phyloP scores from a whole-genome alignment of 2,797 vertebrate species.

The Cynodonichthys magdalenae region DNA sequence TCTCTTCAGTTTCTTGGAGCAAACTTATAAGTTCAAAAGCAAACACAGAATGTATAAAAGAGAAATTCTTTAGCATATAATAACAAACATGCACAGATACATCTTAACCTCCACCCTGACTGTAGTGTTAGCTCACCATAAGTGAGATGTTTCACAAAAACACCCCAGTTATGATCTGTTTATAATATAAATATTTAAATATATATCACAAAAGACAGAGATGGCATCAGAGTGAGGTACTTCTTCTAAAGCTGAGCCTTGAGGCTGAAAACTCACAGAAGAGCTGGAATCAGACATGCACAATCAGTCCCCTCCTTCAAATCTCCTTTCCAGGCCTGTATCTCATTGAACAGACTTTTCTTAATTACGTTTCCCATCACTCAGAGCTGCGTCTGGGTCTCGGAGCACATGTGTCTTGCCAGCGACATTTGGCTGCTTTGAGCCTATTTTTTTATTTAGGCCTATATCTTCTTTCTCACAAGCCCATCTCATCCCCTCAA shows the following conservation, averaged over 20 bases:
- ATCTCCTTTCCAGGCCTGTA: slow-evolving; percentile 82
- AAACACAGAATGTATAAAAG: too few relatives aligned
- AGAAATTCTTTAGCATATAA: too few relatives aligned
- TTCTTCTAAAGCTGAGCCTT: slow-evolving; percentile 80
- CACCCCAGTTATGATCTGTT: slow-evolving; percentile 30
- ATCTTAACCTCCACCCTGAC: too few relatives aligned
- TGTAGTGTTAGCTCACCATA: neutral
- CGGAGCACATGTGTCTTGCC: slow-evolving; percentile 68
- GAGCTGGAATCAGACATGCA: slow-evolving; percentile 83
- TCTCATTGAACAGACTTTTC: slow-evolving; percentile 83
- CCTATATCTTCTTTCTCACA: slow-evolving; percentile 64
- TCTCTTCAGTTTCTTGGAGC: too few relatives aligned
- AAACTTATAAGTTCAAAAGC: too few relatives aligned
- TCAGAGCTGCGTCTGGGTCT: slow-evolving; percentile 73
- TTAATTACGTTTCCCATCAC: slow-evolving; percentile 85
- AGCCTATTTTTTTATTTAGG: slow-evolving; percentile 56
- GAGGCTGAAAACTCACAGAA: slow-evolving; percentile 81
- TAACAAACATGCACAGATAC: too few relatives aligned
- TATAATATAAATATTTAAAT: neutral
- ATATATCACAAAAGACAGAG: slow-evolving; percentile 35
- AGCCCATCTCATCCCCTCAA: slow-evolving; percentile 39
- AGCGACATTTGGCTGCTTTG: slow-evolving; percentile 76
- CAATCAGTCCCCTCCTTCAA: slow-evolving; percentile 83
- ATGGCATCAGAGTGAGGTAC: slow-evolving; percentile 36
- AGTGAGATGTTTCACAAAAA: neutral